These are phyloP conservation scores for Chrysina gloriosa DNA, from an alignment of 2,888 invertebrate species.

Conservation along the genomic window DNA sequence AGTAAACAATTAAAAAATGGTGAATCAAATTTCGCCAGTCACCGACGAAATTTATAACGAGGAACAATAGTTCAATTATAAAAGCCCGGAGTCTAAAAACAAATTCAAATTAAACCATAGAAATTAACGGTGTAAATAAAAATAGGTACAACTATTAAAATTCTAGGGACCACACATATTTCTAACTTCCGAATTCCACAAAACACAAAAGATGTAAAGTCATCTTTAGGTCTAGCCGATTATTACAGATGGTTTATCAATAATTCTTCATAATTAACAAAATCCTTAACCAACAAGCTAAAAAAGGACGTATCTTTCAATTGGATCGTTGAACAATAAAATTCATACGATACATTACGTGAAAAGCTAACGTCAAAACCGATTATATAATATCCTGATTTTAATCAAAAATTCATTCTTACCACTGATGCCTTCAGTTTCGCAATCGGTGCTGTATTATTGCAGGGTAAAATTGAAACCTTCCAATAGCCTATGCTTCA, in stretches of 20 bases:
- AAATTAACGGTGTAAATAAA: no score
- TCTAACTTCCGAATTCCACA: conserved; percentile 40
- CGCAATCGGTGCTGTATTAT: conserved; percentile 53
- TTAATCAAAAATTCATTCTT: conserved; percentile 52
- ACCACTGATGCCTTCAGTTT: conserved; percentile 58
- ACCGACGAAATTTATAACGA: not conserved
- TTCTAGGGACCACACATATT: no score
- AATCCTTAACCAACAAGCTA: conserved; percentile 52
- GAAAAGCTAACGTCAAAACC: conserved; percentile 36
- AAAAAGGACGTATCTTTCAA: conserved; percentile 41
- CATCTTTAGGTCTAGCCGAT: conserved; percentile 56
- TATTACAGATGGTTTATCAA: conserved; percentile 60
- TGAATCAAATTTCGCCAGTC: conserved; percentile 7
- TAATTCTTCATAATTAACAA: conserved; percentile 53
- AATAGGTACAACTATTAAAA: no score
- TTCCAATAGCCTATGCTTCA: conserved; percentile 58
- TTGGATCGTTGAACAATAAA: conserved; percentile 46
- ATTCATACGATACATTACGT: conserved; percentile 44
- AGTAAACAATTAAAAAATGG: not conserved
- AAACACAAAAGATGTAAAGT: conserved; percentile 41
- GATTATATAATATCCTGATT: conserved; percentile 50
- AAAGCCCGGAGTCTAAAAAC: no score
- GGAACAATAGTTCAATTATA: conserved; percentile 22
- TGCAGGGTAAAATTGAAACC: conserved; percentile 53
- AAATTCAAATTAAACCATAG: no score